Evolutionary conservation across 2,888 invertebrate species (phyloP).

Genomic region (Punctoribates punctum): DNA sequence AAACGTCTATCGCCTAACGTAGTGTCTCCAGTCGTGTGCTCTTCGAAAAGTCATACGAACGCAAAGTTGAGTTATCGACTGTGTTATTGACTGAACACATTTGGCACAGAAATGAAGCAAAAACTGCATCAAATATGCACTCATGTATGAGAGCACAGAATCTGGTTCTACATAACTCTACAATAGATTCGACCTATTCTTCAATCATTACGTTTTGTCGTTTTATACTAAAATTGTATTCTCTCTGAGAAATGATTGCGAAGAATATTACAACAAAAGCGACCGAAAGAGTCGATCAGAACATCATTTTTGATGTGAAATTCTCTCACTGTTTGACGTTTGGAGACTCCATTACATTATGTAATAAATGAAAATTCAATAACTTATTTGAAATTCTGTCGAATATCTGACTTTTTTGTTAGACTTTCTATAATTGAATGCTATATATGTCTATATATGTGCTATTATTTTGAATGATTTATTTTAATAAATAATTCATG

Average conservation of each 20-base stretch:
- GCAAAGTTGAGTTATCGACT: conserved; percentile 36
- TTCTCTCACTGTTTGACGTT: background rate
- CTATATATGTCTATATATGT: no score
- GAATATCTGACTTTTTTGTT: no score
- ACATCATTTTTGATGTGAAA: conserved; percentile 6
- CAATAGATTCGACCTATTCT: background rate
- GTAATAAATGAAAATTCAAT: background rate
- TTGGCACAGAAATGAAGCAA: conserved; percentile 25
- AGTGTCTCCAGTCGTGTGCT: background rate
- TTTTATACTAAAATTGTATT: conserved; percentile 24
- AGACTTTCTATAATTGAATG: no score
- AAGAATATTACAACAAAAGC: background rate
- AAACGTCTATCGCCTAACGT: conserved; percentile 14
- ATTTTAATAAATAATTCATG: no score
- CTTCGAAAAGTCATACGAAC: conserved; percentile 21
- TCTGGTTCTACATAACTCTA: background rate
- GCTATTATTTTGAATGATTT: no score
- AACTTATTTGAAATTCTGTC: no score
- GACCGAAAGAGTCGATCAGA: background rate
- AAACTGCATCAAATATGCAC: conserved; percentile 10
- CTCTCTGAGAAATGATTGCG: background rate
- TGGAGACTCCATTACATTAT: background rate
- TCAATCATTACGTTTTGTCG: conserved; percentile 22
- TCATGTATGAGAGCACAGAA: conserved; percentile 4
- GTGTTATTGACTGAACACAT: conserved; percentile 35